These are phyloP conservation scores for Gadus chalcogrammus DNA, from an alignment of 2,113 vertebrate genomes.

Conservation along the genomic window DNA sequence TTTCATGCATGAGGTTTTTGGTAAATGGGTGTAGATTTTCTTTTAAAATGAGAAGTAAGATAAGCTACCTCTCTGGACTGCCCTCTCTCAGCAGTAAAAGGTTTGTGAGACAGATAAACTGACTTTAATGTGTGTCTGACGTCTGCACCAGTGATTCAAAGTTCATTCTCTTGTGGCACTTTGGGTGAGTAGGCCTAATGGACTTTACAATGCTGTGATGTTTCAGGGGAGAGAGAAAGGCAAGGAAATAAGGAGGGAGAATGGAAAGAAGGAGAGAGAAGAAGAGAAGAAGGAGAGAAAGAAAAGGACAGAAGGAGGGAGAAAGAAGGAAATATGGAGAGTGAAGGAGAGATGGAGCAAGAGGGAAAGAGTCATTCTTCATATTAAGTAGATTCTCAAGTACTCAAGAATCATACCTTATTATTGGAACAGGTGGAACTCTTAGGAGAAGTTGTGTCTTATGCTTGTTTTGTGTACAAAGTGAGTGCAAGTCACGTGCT, in stretches of 20 bases:
- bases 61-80: not conserved
- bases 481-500: too few relatives aligned
- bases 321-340: not conserved
- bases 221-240: not conserved
- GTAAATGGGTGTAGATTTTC: not conserved
- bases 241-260: not conserved
- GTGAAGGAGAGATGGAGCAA: not conserved
- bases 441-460: too few relatives aligned
- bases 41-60: conserved; percentile 14
- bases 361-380: not conserved
- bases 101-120: conserved; percentile 28
- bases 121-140: conserved; percentile 9
- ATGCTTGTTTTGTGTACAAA: too few relatives aligned
- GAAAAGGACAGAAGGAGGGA: not conserved
- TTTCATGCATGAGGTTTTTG: too few relatives aligned
- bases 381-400: not conserved
- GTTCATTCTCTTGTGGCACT: conserved; percentile 12
- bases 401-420: not conserved
- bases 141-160: conserved; percentile 22
- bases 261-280: conserved; percentile 5
- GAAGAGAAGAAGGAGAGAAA: not conserved
- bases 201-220: not conserved
- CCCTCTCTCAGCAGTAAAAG: conserved; percentile 3
- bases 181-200: not conserved
- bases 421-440: too few relatives aligned